A percentile compares a stretch with the other conserved stretches of the same genome.
Conservation (phyloP, 2,888 invertebrate genomes). For the Sinopyrophorus schimmeli region DNA sequence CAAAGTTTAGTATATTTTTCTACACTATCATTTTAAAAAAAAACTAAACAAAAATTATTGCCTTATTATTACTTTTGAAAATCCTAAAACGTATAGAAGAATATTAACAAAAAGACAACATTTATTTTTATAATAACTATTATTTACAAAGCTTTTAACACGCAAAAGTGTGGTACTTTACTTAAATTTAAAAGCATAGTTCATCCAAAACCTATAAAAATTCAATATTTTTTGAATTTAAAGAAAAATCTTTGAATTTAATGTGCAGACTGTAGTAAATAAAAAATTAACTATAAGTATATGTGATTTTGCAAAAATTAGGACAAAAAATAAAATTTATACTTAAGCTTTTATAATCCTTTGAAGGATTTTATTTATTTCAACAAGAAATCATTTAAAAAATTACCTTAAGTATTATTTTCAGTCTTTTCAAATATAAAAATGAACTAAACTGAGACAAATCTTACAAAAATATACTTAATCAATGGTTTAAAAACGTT, state of each 20-base stretch:
- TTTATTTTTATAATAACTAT: conserved; percentile 48
- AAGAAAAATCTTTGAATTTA: too few species aligned
- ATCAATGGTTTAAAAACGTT: too few species aligned
- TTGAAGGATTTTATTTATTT: too few species aligned
- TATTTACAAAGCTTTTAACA: conserved; percentile 43
- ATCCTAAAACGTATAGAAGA: conserved; percentile 7
- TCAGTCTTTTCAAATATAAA: too few species aligned
- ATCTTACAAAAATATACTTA: too few species aligned
- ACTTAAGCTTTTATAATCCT: neutral
- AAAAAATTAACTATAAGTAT: neutral
- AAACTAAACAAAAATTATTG: too few species aligned
- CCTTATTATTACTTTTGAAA: neutral
- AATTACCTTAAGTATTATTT: too few species aligned
- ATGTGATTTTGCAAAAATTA: neutral
- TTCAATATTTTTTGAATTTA: neutral
- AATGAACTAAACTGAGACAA: too few species aligned
- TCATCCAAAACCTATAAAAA: conserved; percentile 6
- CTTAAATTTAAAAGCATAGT: conserved; percentile 21
- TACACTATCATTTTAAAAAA: too few species aligned
- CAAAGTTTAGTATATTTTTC: too few species aligned
- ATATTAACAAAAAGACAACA: conserved; percentile 47
- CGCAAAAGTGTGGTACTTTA: conserved; percentile 28
- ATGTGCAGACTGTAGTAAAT: neutral
- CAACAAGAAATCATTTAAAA: too few species aligned
- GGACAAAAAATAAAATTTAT: neutral